Evolutionary conservation across 1,140 invertebrate genomes (phyloP), one percentile per base, ranked within the genome.

Genomic region (Drosophila lacertosa): DNA sequence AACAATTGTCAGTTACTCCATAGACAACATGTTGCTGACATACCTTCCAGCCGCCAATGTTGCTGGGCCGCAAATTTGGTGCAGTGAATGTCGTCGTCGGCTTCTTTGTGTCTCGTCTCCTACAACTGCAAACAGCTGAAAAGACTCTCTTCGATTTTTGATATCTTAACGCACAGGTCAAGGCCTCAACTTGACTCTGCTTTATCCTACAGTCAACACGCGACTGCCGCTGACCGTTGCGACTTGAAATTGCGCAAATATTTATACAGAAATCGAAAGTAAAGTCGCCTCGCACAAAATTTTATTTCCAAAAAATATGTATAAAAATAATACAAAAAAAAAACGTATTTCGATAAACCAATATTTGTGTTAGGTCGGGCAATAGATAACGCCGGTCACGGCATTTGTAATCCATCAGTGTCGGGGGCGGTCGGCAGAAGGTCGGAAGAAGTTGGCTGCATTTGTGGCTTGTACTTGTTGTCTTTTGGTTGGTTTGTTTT

Each of bases 231-330:
- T 84, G 81, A 84, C 80, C 80, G 68, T 84, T 76, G n/a, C n/a
- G n/a, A n/a, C n/a, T n/a, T n/a, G n/a, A 54, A 84, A 62, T 67
- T 84, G 81, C 65, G 81, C 77, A 86, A 86, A 86, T 77, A 77
- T 77, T 86, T 80, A 51, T 57, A 68, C 64, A 70, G 57, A 82
- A 77, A 82, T 77, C 57, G 78, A 82, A 77, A 83, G 78, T 77
- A 45, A 79, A 79, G 65, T 80, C 77, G 39, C 18, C 53, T 6
- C 42, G 59, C 65, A 81, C 82, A 82, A 33, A 15, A 26, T 15
- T 50, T 33, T 24, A 32, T 32, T 2, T 45, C n/a, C 3, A 45
- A 64, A 59, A 65, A 22, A 22, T 4, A 22, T 2, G 20, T 22
- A 22, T 22, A 2, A 22, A 22, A 22, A 22, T 22, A 4, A 22